Evolutionary conservation across 2,797 vertebrate genomes (phyloP), one percentile per base, ranked within the genome.

Genomic region (Lemur catta): DNA sequence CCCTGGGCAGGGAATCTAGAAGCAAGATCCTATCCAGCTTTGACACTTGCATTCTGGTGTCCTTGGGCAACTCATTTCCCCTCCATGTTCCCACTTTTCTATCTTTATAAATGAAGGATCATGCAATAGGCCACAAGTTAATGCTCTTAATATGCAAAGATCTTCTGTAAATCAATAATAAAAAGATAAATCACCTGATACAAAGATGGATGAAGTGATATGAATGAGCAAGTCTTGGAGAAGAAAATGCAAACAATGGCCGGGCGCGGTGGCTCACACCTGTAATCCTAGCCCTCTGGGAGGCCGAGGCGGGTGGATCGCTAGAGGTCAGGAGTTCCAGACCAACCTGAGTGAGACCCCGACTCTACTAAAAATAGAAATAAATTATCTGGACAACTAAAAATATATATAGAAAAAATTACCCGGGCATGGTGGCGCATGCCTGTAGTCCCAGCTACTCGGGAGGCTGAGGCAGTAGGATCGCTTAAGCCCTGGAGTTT

Each of bases 191-290:
- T 9, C 26, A 48, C 6, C 4, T 46, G 41, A 84, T 6, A 41
- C 30, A 76, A 89, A 91, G 72, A 81, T 38, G 41, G n/a, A 43
- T 82, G 79, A 93, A 93, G 28, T 63, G 78, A 65, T 38, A 79
- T 2, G 6, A 79, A 35, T 6, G 78, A 80, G 52, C 7, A 80
- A 69, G 65, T 35, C 57, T 61, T 59, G 22, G 69, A 82, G 33
- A 92, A 96, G 52, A 92, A 95, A 94, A 82, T 20, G 69, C 2
- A 91, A 69, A 71, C 33, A 89, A 74, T 72, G 71, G n/a, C n/a
- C n/a, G n/a, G n/a, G n/a, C n/a, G n/a, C n/a, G n/a, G n/a, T n/a
- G n/a, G n/a, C n/a, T n/a, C n/a, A n/a, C n/a, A n/a, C n/a, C n/a
- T n/a, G n/a, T n/a, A n/a, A n/a, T n/a, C n/a, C n/a, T n/a, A n/a